Percentiles rank a stretch among this genome's conserved stretches.
These are phyloP conservation scores for Leucania comma DNA, from an alignment of 2,888 invertebrate genomes.

Conservation along the genomic window DNA sequence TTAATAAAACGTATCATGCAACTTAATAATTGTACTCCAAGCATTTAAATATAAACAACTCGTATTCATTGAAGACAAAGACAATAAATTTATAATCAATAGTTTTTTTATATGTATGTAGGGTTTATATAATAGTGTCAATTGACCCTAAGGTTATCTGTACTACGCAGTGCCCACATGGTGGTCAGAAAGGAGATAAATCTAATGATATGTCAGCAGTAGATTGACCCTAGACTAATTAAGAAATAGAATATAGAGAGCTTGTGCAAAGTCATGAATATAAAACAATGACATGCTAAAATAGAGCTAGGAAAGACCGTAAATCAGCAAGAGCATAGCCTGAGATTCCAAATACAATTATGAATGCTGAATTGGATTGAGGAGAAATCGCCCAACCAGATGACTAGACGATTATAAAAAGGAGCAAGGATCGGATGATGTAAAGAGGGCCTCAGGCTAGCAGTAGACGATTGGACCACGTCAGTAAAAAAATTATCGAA, in stretches of 20 bases:
- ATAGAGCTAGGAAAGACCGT: not conserved
- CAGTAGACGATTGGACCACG: too few species aligned
- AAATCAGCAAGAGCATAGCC: not conserved
- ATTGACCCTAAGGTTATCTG: constrained; percentile 37
- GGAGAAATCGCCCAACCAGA: too few species aligned
- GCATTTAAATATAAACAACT: constrained; percentile 33
- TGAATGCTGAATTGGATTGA: too few species aligned
- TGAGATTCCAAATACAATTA: not conserved
- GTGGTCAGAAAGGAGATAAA: constrained; percentile 28
- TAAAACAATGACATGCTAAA: not conserved
- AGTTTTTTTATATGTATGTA: constrained; percentile 15
- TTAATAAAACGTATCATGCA: constrained; percentile 19
- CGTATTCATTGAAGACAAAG: constrained; percentile 53
- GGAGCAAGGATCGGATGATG: too few species aligned
- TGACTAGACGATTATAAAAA: too few species aligned
- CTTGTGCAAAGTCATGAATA: not conserved
- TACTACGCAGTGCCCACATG: constrained; percentile 15
- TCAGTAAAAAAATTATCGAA: too few species aligned
- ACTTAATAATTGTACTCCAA: constrained; percentile 34
- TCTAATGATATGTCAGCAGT: not conserved
- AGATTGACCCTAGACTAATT: constrained; percentile 15
- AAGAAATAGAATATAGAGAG: constrained; percentile 7
- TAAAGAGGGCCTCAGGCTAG: too few species aligned
- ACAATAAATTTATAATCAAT: constrained; percentile 23
- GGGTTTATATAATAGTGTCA: constrained; percentile 23